A percentile compares a stretch with the other conserved stretches of the same genome.
These are phyloP conservation scores for Plectropomus leopardus DNA, from an alignment of 2,113 vertebrate species.

Conservation along the genomic window DNA sequence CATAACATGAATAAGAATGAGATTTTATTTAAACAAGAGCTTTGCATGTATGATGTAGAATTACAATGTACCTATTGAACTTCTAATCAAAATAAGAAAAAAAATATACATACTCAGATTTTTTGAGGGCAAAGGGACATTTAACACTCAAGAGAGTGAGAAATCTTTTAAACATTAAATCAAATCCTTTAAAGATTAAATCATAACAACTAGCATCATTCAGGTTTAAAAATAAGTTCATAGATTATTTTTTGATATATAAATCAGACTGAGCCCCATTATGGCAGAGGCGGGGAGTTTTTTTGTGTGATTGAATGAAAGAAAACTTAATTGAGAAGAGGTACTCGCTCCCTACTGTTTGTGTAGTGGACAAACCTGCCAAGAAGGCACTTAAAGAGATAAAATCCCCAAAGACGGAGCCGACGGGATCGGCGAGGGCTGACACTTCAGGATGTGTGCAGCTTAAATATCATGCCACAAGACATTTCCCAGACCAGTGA, in stretches of 20 bases:
- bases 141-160: conserved; percentile 22
- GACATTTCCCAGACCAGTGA: conserved; percentile 71
- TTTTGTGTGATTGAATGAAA: conserved; percentile 66
- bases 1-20: conserved; percentile 13
- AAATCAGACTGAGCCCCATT: conserved; percentile 10
- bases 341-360: conserved; percentile 35
- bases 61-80: neutral
- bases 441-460: conserved; percentile 59
- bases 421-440: conserved; percentile 29
- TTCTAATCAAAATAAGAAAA: too few species aligned
- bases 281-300: neutral
- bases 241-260: conserved; percentile 34
- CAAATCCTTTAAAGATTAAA: conserved; percentile 47
- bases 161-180: conserved; percentile 51
- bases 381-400: conserved; percentile 73
- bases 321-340: conserved; percentile 59
- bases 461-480: conserved; percentile 71
- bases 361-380: conserved; percentile 58
- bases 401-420: conserved; percentile 52
- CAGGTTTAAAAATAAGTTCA: conserved; percentile 33
- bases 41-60: neutral
- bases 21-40: neutral
- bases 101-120: too few species aligned
- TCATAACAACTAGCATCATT: conserved; percentile 29
- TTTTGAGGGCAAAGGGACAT: conserved; percentile 22